Evolutionary conservation across 2,797 vertebrate genomes (phyloP).

Genomic region (Clarias fuscus): DNA sequence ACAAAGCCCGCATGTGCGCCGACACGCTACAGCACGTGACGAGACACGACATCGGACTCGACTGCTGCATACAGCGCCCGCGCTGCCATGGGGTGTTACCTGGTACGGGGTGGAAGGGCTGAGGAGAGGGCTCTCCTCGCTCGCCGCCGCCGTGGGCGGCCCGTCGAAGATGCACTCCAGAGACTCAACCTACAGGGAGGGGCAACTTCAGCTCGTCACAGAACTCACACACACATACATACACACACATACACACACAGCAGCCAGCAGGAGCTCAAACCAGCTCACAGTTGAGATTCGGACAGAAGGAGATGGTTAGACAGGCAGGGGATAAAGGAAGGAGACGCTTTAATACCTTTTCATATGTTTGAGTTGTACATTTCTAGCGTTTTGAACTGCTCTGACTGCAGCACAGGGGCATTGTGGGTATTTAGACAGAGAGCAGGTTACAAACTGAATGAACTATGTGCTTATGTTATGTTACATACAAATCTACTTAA

Average conservation of each 20-base stretch:
- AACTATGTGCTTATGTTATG: background rate
- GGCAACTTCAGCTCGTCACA: conserved; percentile 51
- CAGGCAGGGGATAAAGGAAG: background rate
- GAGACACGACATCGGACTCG: conserved; percentile 24
- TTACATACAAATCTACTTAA: background rate
- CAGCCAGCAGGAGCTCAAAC: conserved; percentile 2
- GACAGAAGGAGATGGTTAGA: conserved; percentile 4
- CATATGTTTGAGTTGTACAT: background rate
- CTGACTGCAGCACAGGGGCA: background rate
- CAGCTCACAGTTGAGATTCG: conserved; percentile 13
- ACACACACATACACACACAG: background rate
- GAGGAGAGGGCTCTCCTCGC: conserved; percentile 66
- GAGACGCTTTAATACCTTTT: background rate
- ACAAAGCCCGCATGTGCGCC: conserved; percentile 16
- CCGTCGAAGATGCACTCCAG: conserved; percentile 79
- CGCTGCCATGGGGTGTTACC: conserved; percentile 48
- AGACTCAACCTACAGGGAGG: conserved; percentile 71
- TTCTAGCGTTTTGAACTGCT: background rate
- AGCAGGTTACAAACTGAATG: background rate
- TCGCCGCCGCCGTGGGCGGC: conserved; percentile 63
- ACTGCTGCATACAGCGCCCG: conserved; percentile 34
- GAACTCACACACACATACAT: conserved; percentile 16
- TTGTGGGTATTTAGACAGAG: background rate
- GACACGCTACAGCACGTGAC: conserved; percentile 33
- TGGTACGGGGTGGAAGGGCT: conserved; percentile 68